A percentile compares a stretch with the other conserved stretches of the same genome.
phyloP scores from a whole-genome alignment of 2,888 invertebrate species.

The Acronicta alni region DNA sequence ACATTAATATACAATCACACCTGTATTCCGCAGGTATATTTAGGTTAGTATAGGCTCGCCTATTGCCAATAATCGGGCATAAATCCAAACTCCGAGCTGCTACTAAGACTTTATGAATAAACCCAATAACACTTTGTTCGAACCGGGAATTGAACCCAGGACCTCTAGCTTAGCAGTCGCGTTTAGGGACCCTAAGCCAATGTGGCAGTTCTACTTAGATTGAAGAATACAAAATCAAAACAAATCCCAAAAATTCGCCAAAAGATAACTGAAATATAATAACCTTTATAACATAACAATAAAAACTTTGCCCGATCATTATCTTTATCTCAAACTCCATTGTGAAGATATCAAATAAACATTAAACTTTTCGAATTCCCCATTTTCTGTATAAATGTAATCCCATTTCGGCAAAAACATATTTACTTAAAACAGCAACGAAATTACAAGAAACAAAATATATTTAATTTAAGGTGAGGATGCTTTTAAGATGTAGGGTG shows the following conservation, averaged over 20 bases:
- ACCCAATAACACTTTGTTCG: too few relatives aligned
- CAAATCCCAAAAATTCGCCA: too few relatives aligned
- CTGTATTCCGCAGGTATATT: too few relatives aligned
- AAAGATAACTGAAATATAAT: slow-evolving; percentile 17
- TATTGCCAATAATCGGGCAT: too few relatives aligned
- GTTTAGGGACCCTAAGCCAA: too few relatives aligned
- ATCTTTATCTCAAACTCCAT: slow-evolving; percentile 7
- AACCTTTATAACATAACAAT: slow-evolving; percentile 7
- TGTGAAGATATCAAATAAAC: slow-evolving; percentile 21
- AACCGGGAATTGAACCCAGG: too few relatives aligned
- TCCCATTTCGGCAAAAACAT: slow-evolving; percentile 14
- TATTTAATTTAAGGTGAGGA: neutral
- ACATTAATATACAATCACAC: too few relatives aligned
- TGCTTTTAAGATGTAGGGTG: slow-evolving; percentile 11
- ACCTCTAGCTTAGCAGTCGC: too few relatives aligned
- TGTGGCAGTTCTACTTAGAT: too few relatives aligned
- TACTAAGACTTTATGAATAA: too few relatives aligned
- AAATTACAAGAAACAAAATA: slow-evolving; percentile 17
- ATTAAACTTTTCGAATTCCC: slow-evolving; percentile 13
- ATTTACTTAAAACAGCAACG: slow-evolving; percentile 10
- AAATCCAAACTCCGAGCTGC: too few relatives aligned
- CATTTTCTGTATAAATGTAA: slow-evolving; percentile 13
- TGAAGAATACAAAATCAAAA: neutral
- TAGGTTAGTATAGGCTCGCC: too few relatives aligned
- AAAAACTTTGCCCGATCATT: slow-evolving; percentile 2